These are phyloP conservation scores for Dichetophora obliterata DNA, from an alignment of 2,888 invertebrate species.

Conservation along the genomic window DNA sequence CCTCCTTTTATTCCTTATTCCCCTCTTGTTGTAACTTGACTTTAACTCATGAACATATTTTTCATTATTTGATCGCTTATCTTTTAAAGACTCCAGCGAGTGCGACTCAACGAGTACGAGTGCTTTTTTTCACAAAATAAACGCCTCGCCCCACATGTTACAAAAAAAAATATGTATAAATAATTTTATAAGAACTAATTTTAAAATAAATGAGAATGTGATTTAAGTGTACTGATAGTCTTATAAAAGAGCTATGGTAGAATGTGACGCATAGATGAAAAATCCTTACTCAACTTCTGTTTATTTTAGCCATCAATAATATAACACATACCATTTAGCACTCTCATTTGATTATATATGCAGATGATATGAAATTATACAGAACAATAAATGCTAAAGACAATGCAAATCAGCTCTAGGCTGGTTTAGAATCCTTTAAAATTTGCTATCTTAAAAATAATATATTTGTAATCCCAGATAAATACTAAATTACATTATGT, in stretches of 20 bases:
- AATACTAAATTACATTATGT: too few species aligned
- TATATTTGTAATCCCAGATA: too few species aligned
- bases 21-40: conserved; percentile 2
- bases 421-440: too few species aligned
- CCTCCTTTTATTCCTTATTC: neutral
- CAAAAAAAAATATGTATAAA: neutral
- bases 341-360: too few species aligned
- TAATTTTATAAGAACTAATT: conserved; percentile 3
- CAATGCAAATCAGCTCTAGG: too few species aligned
- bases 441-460: too few species aligned
- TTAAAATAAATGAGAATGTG: conserved; percentile 24
- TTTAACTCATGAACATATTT: conserved; percentile 26
- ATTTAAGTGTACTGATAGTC: neutral
- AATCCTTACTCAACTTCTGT: too few species aligned
- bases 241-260: neutral
- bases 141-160: neutral
- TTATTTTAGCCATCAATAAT: too few species aligned
- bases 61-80: conserved; percentile 51
- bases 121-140: neutral
- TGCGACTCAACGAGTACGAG: neutral
- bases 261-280: too few species aligned
- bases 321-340: too few species aligned
- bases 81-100: conserved; percentile 37
- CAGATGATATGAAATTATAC: too few species aligned
- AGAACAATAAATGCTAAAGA: too few species aligned